A percentile compares a stretch with the other conserved stretches of the same genome.
These are phyloP conservation scores for Leucophora obtusa DNA, from an alignment of 2,888 invertebrate species.

Conservation along the genomic window DNA sequence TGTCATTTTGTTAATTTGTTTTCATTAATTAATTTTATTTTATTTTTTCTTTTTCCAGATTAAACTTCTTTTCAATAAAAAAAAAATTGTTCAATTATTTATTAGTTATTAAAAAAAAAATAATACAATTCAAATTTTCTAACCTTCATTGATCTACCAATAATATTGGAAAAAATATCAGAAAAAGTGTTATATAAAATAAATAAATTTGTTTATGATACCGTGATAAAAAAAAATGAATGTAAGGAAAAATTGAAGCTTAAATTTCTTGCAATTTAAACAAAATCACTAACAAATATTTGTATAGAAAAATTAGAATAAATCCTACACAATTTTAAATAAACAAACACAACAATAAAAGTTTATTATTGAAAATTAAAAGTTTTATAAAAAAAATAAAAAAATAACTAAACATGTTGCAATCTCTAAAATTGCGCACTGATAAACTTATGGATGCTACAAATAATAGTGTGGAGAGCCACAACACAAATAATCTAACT, in stretches of 20 bases:
- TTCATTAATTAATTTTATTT: too few relatives aligned
- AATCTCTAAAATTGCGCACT: slow-evolving; percentile 76
- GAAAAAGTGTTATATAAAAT: too few relatives aligned
- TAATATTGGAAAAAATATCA: too few relatives aligned
- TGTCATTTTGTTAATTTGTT: too few relatives aligned
- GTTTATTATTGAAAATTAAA: too few relatives aligned
- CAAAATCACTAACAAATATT: background rate
- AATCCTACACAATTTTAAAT: slow-evolving; percentile 6
- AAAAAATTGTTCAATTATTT: too few relatives aligned
- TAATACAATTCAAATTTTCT: too few relatives aligned
- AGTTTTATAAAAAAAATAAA: slow-evolving; percentile 30
- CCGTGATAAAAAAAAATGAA: slow-evolving; percentile 47
- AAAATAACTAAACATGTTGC: slow-evolving; percentile 74
- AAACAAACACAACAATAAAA: slow-evolving; percentile 10
- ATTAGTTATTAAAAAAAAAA: too few relatives aligned
- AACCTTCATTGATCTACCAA: too few relatives aligned
- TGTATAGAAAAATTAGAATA: background rate
- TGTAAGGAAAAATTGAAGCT: background rate
- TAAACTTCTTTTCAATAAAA: too few relatives aligned
- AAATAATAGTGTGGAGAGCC: slow-evolving; percentile 62
- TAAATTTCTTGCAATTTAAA: background rate
- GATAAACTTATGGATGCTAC: slow-evolving; percentile 74
- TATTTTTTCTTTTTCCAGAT: too few relatives aligned
- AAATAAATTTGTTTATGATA: background rate
- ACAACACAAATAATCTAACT: slow-evolving; percentile 55